Evolutionary conservation across 2,888 invertebrate genomes (phyloP).

Genomic region (Charanyca ferruginea): DNA sequence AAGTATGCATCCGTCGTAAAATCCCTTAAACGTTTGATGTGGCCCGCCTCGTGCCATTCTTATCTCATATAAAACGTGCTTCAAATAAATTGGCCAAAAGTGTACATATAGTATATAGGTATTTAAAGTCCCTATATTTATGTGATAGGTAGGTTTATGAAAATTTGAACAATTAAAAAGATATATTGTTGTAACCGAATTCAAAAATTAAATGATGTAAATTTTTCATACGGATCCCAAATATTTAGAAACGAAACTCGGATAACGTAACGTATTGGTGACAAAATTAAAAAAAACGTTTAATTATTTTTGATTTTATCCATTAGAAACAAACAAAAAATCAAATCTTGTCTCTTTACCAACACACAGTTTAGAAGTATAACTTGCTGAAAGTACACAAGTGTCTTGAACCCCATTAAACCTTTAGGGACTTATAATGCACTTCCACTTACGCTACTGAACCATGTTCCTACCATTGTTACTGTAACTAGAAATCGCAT

Average conservation of each 20-base stretch:
- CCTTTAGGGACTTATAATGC: slow-evolving; percentile 1
- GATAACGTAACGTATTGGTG: no score
- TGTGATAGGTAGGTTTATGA: neutral
- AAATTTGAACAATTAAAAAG: neutral
- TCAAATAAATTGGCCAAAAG: slow-evolving; percentile 61
- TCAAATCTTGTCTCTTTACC: no score
- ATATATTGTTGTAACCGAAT: neutral
- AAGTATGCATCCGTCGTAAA: slow-evolving; percentile 66
- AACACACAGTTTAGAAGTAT: no score
- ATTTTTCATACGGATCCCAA: no score
- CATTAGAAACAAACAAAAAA: no score
- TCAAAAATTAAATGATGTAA: neutral
- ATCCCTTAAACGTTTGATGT: slow-evolving; percentile 65
- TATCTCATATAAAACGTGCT: slow-evolving; percentile 64
- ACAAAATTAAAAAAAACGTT: no score
- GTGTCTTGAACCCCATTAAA: neutral
- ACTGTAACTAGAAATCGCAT: slow-evolving; percentile 18
- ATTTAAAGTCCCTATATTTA: neutral
- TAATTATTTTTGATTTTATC: no score
- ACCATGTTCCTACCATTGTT: slow-evolving; percentile 32
- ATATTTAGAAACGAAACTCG: no score
- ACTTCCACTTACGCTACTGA: neutral
- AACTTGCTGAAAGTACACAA: neutral
- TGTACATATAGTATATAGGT: slow-evolving; percentile 43
- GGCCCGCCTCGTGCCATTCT: slow-evolving; percentile 56